phyloP scores from a whole-genome alignment of 1,140 invertebrate species.

The Aricia agestis region DNA sequence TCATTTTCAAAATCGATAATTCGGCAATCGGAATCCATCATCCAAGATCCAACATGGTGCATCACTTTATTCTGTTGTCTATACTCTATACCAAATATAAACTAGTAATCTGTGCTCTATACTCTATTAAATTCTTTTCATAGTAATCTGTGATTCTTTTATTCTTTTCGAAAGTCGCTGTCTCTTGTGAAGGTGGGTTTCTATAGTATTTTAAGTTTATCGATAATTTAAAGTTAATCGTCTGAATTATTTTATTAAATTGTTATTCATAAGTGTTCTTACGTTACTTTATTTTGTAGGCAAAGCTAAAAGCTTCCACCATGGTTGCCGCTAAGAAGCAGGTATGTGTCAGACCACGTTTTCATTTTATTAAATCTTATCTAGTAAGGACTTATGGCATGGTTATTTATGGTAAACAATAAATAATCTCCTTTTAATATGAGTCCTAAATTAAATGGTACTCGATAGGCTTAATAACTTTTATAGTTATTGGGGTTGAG shows the following conservation, averaged over 20 bases:
- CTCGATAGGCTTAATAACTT: constrained; percentile 65
- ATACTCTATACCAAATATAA: too few species aligned
- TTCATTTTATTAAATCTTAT: constrained; percentile 20
- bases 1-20: too few species aligned
- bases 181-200: constrained; percentile 10
- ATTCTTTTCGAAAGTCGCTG: constrained; percentile 9
- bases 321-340: constrained; percentile 73
- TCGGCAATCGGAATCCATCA: too few species aligned
- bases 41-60: too few species aligned
- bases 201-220: neutral
- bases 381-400: constrained; percentile 41
- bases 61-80: too few species aligned
- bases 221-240: neutral
- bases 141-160: too few species aligned
- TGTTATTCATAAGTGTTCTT: neutral
- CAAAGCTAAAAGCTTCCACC: constrained; percentile 29
- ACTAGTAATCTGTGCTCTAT: too few species aligned
- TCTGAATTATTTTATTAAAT: neutral
- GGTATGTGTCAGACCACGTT: constrained; percentile 50
- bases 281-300: constrained; percentile 28
- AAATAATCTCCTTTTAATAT: constrained; percentile 38
- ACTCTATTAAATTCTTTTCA: neutral
- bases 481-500: constrained; percentile 61
- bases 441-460: constrained; percentile 56
- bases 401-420: constrained; percentile 36